These are phyloP conservation scores for Drosophila fungiperda DNA, from an alignment of 2,888 invertebrate genomes.

Conservation along the genomic window DNA sequence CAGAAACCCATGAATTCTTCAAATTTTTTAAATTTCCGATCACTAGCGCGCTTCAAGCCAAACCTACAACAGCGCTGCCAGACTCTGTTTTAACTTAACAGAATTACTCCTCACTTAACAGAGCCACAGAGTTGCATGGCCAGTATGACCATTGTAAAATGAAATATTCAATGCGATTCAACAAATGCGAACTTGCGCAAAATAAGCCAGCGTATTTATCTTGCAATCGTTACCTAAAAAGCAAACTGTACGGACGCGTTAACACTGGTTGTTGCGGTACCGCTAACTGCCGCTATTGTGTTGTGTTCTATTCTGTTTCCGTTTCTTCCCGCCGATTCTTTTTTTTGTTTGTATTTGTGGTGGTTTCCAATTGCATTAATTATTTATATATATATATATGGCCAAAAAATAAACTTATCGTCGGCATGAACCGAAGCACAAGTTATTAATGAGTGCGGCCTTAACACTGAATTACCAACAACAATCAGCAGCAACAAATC, in stretches of 20 bases:
- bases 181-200: conserved; percentile 5
- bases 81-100: conserved; percentile 27
- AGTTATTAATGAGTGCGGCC: conserved; percentile 40
- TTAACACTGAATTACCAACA: conserved; percentile 24
- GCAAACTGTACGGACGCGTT: conserved; percentile 30
- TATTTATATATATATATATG: conserved; percentile 21
- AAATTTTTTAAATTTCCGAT: conserved; percentile 34
- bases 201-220: background rate
- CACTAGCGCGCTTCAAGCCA: background rate
- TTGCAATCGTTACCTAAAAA: conserved; percentile 24
- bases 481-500: conserved; percentile 4
- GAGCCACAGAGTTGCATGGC: background rate
- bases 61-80: conserved; percentile 34
- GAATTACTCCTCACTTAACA: conserved; percentile 27
- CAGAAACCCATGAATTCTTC: background rate
- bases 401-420: conserved; percentile 72
- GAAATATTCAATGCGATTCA: conserved; percentile 12
- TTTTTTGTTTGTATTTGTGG: conserved; percentile 14
- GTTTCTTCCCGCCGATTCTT: conserved; percentile 10
- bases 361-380: conserved; percentile 27
- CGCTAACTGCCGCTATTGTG: conserved; percentile 15
- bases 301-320: conserved; percentile 10
- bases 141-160: conserved; percentile 26
- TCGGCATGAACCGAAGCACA: conserved; percentile 58
- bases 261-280: conserved; percentile 1